Conservation (phyloP, 2,797 vertebrate species). For the Jordanella pulchra region DNA sequence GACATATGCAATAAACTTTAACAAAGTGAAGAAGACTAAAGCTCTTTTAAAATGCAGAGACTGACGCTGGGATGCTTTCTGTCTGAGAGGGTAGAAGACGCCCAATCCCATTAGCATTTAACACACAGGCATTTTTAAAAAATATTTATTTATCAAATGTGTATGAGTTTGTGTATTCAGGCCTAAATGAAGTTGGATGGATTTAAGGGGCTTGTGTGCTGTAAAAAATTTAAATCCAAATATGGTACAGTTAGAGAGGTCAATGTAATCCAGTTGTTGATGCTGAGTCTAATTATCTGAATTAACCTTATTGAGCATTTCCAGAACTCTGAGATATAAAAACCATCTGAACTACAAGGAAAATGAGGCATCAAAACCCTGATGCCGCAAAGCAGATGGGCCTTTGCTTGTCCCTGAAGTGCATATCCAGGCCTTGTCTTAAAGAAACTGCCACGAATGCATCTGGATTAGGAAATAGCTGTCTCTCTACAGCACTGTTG, state of each 20-base stretch:
- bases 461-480: slow-evolving; percentile 50
- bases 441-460: slow-evolving; percentile 52
- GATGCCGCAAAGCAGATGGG: slow-evolving; percentile 63
- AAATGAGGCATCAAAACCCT: slow-evolving; percentile 47
- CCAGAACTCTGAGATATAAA: slow-evolving; percentile 61
- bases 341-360: slow-evolving; percentile 47
- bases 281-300: slow-evolving; percentile 66
- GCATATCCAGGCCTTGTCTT: slow-evolving; percentile 54
- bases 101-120: slow-evolving; percentile 66
- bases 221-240: slow-evolving; percentile 50
- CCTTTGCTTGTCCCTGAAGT: slow-evolving; percentile 55
- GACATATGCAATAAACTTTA: slow-evolving; percentile 42
- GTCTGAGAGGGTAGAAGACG: slow-evolving; percentile 71
- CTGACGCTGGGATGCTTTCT: slow-evolving; percentile 58
- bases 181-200: background rate
- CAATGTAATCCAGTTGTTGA: slow-evolving; percentile 53
- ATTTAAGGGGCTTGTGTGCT: slow-evolving; percentile 4
- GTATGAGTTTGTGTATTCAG: background rate
- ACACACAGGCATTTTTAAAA: slow-evolving; percentile 23
- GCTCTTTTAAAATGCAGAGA: slow-evolving; percentile 73
- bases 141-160: slow-evolving; percentile 11
- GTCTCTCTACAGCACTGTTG: slow-evolving; percentile 41
- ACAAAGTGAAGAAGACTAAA: slow-evolving; percentile 39
- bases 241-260: slow-evolving; percentile 65
- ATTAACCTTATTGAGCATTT: slow-evolving; percentile 68